phyloP scores from a whole-genome alignment of 2,888 invertebrate genomes.

The Xylota segnis region DNA sequence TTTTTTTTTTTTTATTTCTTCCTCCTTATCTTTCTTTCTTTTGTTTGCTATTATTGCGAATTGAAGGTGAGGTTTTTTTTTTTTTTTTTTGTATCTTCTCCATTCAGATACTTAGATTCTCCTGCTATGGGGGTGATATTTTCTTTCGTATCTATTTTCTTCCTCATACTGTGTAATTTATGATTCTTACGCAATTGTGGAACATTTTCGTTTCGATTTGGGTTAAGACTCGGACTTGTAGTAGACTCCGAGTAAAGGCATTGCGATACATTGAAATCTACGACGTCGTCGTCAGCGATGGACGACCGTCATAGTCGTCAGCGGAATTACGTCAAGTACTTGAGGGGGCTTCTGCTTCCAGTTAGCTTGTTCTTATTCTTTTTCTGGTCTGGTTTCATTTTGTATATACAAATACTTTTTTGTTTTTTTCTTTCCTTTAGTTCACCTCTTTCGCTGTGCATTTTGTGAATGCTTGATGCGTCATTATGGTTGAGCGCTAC shows the following conservation, averaged over 20 bases:
- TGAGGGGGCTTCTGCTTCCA: conserved; percentile 6
- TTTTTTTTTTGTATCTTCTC: conserved; percentile 32
- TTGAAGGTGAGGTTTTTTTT: conserved; percentile 29
- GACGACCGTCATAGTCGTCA: conserved; percentile 10
- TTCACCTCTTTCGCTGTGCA: conserved; percentile 2
- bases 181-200: conserved; percentile 47
- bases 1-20: neutral
- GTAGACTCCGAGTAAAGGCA: conserved; percentile 3
- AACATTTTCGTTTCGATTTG: conserved; percentile 35
- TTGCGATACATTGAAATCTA: neutral
- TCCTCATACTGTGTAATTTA: conserved; percentile 10
- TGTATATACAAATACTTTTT: too few species aligned
- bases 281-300: conserved; percentile 14
- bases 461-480: conserved; percentile 3
- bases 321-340: conserved; percentile 38
- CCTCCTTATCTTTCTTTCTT: conserved; percentile 6
- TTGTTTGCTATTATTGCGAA: conserved; percentile 22
- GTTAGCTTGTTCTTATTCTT: neutral
- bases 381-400: conserved; percentile 34
- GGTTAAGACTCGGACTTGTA: conserved; percentile 3
- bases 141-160: conserved; percentile 33
- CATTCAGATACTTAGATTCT: conserved; percentile 23
- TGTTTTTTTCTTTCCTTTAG: conserved; percentile 3
- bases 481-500: neutral
- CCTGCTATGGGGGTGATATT: conserved; percentile 35